phyloP scores from a whole-genome alignment of 2,888 invertebrate genomes.

The Melipona bicolor region DNA sequence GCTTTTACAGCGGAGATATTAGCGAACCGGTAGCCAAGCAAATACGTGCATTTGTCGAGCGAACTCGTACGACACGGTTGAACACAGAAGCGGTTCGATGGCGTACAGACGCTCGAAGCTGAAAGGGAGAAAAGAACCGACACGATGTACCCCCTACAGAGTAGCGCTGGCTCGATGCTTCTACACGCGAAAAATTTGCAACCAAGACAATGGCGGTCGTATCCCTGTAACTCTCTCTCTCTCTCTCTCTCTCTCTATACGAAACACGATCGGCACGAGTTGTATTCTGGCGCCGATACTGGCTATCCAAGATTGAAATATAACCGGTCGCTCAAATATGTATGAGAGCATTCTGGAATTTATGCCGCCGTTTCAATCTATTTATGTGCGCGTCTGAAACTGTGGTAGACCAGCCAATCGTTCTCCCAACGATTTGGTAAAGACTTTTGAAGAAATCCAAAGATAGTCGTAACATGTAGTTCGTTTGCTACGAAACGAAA shows the following conservation, averaged over 20 bases:
- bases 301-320: conserved; percentile 79
- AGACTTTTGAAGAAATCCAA: conserved; percentile 16
- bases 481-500: not conserved
- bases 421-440: conserved; percentile 16
- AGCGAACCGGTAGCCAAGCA: conserved; percentile 68
- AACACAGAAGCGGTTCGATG: conserved; percentile 45
- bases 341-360: conserved; percentile 69
- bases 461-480: not conserved
- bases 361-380: conserved; percentile 53
- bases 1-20: conserved; percentile 55
- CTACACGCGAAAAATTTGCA: conserved; percentile 82
- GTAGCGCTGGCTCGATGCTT: conserved; percentile 67
- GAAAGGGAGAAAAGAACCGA: conserved; percentile 33
- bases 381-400: conserved; percentile 15
- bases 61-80: conserved; percentile 62
- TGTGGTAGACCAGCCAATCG: conserved; percentile 26
- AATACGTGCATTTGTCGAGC: conserved; percentile 73
- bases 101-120: not conserved
- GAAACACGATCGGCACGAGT: conserved; percentile 81
- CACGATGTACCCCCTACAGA: conserved; percentile 77
- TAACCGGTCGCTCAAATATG: conserved; percentile 79
- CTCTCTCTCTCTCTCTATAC: conserved; percentile 69
- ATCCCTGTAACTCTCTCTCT: too few species aligned
- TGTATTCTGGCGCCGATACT: conserved; percentile 81
- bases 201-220: conserved; percentile 80